These are phyloP conservation scores for Spatula versicolor DNA, from an alignment of 2,797 vertebrate species.

Conservation along the genomic window DNA sequence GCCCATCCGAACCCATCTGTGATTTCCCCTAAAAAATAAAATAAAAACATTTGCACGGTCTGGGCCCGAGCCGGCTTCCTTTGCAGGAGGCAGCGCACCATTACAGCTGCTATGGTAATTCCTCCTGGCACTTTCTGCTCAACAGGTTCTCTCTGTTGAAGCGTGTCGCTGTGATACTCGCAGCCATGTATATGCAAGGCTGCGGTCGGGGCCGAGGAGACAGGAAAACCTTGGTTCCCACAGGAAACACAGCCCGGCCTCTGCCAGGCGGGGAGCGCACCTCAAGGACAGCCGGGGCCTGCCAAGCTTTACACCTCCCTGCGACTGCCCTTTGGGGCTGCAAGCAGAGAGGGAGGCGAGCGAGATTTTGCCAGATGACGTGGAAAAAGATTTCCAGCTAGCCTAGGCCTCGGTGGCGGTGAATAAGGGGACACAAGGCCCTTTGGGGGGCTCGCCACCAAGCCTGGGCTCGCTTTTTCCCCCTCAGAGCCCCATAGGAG, in stretches of 20 bases:
- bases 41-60: background rate
- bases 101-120: conserved; percentile 54
- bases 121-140: conserved; percentile 45
- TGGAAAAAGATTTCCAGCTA: no score
- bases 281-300: conserved; percentile 19
- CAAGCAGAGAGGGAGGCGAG: background rate
- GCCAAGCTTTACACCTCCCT: conserved; percentile 52
- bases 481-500: background rate
- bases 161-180: conserved; percentile 55
- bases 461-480: no score
- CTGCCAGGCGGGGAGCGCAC: conserved; percentile 34
- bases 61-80: background rate
- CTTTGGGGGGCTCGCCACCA: no score
- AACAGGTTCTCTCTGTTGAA: conserved; percentile 64
- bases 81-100: background rate
- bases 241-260: conserved; percentile 36
- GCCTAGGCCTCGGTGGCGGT: background rate
- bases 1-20: background rate
- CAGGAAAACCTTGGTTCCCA: conserved; percentile 61
- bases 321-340: background rate
- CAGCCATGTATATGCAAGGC: conserved; percentile 58
- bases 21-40: background rate
- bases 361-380: background rate
- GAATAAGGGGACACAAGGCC: background rate
- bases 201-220: conserved; percentile 43